phyloP scores from a whole-genome alignment of 2,888 invertebrate genomes.

The Stenodema calcarata region DNA sequence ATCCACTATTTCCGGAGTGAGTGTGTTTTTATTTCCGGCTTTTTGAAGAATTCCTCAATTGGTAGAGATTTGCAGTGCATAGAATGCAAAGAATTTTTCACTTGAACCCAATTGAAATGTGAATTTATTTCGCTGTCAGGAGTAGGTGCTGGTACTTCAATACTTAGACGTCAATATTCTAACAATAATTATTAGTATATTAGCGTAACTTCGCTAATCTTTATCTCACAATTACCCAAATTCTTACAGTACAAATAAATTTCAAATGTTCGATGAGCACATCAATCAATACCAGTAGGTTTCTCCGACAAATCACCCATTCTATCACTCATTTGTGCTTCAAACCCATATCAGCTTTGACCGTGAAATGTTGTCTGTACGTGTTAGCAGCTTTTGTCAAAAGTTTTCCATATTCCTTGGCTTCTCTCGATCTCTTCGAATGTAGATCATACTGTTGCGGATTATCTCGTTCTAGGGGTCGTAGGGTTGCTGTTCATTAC shows the following conservation, averaged over 20 bases:
- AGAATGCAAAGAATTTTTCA: neutral
- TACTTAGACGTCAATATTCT: too few relatives aligned
- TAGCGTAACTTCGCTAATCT: too few relatives aligned
- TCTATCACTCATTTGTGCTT: neutral
- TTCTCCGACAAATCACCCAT: neutral
- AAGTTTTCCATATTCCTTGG: neutral
- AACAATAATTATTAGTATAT: too few relatives aligned
- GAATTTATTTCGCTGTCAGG: neutral
- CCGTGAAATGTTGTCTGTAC: neutral
- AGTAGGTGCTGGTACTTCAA: neutral
- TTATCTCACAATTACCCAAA: too few relatives aligned
- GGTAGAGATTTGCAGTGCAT: neutral
- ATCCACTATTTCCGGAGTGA: neutral
- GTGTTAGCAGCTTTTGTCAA: neutral
- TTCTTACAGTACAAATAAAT: too few relatives aligned
- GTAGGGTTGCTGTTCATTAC: too few relatives aligned
- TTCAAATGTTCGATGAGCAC: too few relatives aligned
- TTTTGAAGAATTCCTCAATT: neutral
- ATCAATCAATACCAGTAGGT: too few relatives aligned
- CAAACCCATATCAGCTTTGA: neutral
- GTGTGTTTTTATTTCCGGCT: slow-evolving; percentile 3
- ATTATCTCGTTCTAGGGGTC: too few relatives aligned
- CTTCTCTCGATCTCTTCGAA: neutral
- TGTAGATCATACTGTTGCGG: too few relatives aligned
- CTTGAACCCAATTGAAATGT: neutral